A percentile compares a stretch with the other conserved stretches of the same genome.
phyloP scores from a whole-genome alignment of 2,113 vertebrate species.

The Austrofundulus limnaeus region DNA sequence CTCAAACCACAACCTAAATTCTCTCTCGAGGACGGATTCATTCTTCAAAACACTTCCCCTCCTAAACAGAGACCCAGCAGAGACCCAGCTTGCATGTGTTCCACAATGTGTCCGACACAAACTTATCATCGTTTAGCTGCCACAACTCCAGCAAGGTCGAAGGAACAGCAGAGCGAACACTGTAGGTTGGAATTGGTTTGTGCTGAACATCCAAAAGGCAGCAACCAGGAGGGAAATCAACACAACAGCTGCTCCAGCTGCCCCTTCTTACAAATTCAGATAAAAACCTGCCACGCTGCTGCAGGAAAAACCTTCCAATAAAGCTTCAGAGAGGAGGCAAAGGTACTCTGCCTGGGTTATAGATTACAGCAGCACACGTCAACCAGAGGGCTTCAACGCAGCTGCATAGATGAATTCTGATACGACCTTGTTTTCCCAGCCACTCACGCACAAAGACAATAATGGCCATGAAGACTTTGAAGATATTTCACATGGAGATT shows the following conservation, averaged over 20 bases:
- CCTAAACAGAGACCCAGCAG: neutral
- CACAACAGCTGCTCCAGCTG: neutral
- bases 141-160: slow-evolving; percentile 5
- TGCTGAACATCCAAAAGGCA: neutral
- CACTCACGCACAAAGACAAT: neutral
- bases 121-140: neutral
- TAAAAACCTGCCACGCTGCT: slow-evolving; percentile 12
- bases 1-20: slow-evolving; percentile 6
- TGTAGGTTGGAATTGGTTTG: slow-evolving; percentile 2
- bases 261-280: slow-evolving; percentile 1
- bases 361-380: neutral
- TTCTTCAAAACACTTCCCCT: neutral
- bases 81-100: slow-evolving; percentile 9
- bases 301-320: slow-evolving; percentile 10
- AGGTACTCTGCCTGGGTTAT: neutral
- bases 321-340: neutral
- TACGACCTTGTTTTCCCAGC: neutral
- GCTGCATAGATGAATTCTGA: slow-evolving; percentile 8
- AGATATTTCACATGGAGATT: neutral
- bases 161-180: neutral
- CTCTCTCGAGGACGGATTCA: neutral
- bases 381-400: neutral
- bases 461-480: neutral
- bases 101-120: neutral
- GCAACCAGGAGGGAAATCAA: slow-evolving; percentile 25